Evolutionary conservation across 2,888 invertebrate genomes (phyloP).

Genomic region (Esperia sulphurella): DNA sequence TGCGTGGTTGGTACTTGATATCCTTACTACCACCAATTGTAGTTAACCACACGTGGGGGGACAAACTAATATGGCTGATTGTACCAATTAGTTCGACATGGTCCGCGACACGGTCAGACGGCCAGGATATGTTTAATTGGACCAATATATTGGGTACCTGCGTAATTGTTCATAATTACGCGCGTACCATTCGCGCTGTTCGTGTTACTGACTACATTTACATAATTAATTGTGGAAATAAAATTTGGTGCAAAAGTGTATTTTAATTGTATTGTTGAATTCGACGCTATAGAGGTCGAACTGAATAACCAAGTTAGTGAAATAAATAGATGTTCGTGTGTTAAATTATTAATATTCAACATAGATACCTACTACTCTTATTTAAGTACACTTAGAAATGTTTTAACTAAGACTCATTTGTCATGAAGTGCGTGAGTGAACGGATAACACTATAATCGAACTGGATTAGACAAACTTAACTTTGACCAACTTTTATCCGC

Average conservation of each 20-base stretch:
- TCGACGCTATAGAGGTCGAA: too few relatives aligned
- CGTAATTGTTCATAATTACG: constrained; percentile 1
- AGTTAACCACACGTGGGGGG: constrained; percentile 31
- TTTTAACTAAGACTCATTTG: too few relatives aligned
- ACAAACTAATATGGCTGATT: constrained; percentile 51
- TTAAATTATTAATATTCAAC: too few relatives aligned
- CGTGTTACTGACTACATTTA: not conserved
- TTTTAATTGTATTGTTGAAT: not conserved
- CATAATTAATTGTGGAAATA: not conserved
- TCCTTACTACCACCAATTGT: constrained; percentile 33
- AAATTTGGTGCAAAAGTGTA: not conserved
- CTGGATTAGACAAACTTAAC: constrained; percentile 27
- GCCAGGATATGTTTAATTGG: constrained; percentile 1
- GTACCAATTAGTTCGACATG: constrained; percentile 31
- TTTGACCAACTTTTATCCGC: constrained; percentile 18
- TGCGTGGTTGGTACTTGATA: constrained; percentile 4
- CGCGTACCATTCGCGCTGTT: not conserved
- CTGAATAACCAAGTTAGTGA: too few relatives aligned
- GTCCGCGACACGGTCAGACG: not conserved
- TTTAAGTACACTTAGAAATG: too few relatives aligned
- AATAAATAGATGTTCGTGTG: too few relatives aligned
- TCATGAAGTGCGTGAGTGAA: not conserved
- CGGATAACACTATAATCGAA: constrained; percentile 2
- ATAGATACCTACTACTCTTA: too few relatives aligned
- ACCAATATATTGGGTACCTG: constrained; percentile 14